Evolutionary conservation across 2,888 invertebrate species (phyloP).

Genomic region (Cephus pygmeus): DNA sequence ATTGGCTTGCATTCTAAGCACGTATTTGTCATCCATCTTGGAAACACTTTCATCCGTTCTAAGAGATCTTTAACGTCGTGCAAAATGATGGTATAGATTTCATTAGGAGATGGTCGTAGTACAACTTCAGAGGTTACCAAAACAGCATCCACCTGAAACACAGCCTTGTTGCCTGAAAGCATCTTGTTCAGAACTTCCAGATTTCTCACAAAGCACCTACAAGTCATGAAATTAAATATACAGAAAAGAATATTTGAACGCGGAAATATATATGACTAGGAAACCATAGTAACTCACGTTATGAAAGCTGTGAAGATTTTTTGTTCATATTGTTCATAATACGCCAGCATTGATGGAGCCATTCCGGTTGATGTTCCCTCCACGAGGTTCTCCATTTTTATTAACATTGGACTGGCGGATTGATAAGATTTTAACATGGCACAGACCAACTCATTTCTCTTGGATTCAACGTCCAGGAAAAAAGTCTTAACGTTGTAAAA

Average conservation of each 20-base stretch:
- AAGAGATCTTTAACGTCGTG: conserved; percentile 82
- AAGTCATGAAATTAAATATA: background rate
- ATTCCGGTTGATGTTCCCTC: conserved; percentile 82
- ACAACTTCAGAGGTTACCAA: conserved; percentile 81
- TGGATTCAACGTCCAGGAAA: conserved; percentile 77
- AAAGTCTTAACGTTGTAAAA: conserved; percentile 69
- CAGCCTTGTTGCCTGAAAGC: conserved; percentile 69
- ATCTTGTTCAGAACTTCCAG: conserved; percentile 75
- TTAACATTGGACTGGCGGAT: conserved; percentile 83
- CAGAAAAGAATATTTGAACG: background rate
- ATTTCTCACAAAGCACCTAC: conserved; percentile 69
- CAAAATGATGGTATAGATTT: conserved; percentile 82
- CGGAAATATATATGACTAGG: background rate
- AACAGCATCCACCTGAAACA: conserved; percentile 85
- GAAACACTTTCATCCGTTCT: conserved; percentile 80
- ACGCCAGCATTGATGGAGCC: conserved; percentile 78
- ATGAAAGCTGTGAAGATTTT: conserved; percentile 78
- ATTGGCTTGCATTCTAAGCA: conserved; percentile 80
- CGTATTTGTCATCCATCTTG: conserved; percentile 87
- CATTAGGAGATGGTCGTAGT: conserved; percentile 79
- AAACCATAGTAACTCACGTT: conserved; percentile 62
- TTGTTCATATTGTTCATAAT: conserved; percentile 86
- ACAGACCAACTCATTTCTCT: conserved; percentile 76
- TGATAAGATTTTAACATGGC: conserved; percentile 79
- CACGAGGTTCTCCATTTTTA: conserved; percentile 87